Base-by-base conservation (phyloP, 2,888 invertebrate genomes). In the Pristionchus exspectatus region DNA sequence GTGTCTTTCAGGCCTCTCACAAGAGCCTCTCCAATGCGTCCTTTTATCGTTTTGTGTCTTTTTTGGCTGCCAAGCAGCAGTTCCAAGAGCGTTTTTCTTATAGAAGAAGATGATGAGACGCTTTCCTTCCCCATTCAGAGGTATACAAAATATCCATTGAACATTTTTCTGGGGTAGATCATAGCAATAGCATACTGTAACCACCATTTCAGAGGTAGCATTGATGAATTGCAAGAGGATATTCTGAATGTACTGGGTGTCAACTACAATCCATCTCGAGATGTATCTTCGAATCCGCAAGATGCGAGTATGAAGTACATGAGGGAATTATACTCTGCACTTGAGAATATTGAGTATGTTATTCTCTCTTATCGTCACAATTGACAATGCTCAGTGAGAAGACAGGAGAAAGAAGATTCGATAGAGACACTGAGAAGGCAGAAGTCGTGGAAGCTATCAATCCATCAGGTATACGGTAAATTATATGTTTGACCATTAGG, bases 101-200 rank as follows among this genome's bases (percentile, higher is more conserved):
- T 88, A 24, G 88, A 88, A 14, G 88, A 88, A 56, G 88, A 88
- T 59, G 88, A 88, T 18, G 77, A 88, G 30, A 88, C 88, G 0
- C 50, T 88, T n/a, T 56, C 88, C n/a, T 88, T 88, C 27, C 88
- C 88, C 33, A 77, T 88, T 59, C 88, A 88, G n/a, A 81, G 63
- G 88, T 88, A 27, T 59, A 3, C 54, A 1, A 44, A 21, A 2
- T 50, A 18, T 44, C 33, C 33, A 74, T 2, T n/a, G 3, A 30
- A 24, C 12, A 4, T 56, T 0, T 21, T 27, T 74, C 38, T 27
- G 30, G 21, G 54, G 21, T 74, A 33, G 27, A 44, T 72, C 21
- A 72, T 66, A 50, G 18, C 24, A 69, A 9, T 30, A 4, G 30
- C n/a, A 30, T 74, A 33, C 54, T 27, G 74, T 74, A 18, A 38